Conservation (phyloP, 2,113 vertebrate species). For the Arizona elegans region DNA sequence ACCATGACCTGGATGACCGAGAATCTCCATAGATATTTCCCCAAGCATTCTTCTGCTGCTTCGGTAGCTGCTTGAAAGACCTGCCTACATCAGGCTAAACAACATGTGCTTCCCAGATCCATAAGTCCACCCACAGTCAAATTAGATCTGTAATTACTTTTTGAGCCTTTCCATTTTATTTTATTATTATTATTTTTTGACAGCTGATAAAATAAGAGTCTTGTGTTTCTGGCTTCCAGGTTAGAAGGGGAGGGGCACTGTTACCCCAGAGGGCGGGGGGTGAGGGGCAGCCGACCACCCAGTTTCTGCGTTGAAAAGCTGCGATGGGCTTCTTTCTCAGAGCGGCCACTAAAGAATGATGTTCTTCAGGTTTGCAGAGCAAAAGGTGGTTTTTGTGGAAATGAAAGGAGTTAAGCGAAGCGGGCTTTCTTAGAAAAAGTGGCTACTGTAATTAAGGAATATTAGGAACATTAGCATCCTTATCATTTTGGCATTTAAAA, state of each 20-base stretch:
- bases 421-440: background rate
- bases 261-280: background rate
- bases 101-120: slow-evolving; percentile 1
- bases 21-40: background rate
- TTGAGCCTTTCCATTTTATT: slow-evolving; percentile 22
- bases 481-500: background rate
- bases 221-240: slow-evolving; percentile 50
- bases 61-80: rapidly evolving
- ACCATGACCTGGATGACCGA: background rate
- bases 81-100: rapidly evolving
- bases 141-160: slow-evolving; percentile 41
- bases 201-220: slow-evolving; percentile 58
- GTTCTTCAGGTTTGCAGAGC: slow-evolving; percentile 29
- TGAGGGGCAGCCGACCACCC: slow-evolving; percentile 52
- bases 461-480: slow-evolving; percentile 50
- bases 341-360: slow-evolving; percentile 23
- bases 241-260: slow-evolving; percentile 56
- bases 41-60: background rate
- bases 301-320: slow-evolving; percentile 25
- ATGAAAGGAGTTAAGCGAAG: slow-evolving; percentile 23
- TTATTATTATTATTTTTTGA: slow-evolving; percentile 25
- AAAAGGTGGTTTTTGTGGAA: no score
- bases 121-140: slow-evolving; percentile 14
- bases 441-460: slow-evolving; percentile 18
- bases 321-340: slow-evolving; percentile 23